Conservation (phyloP, 23 tunicate genomes). For the Diplosoma virens region DNA sequence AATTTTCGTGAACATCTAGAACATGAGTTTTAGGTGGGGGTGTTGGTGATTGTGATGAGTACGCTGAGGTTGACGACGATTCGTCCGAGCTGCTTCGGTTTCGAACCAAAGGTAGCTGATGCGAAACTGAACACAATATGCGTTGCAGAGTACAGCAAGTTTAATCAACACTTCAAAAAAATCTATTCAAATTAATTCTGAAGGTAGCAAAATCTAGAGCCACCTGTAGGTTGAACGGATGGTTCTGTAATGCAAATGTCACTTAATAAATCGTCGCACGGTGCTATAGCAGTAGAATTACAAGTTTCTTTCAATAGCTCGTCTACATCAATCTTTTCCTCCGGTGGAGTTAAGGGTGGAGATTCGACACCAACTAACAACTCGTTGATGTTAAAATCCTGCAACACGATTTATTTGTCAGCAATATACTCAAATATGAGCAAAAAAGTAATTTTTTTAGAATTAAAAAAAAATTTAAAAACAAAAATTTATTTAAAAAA, state of each 20-base stretch:
- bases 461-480: no score
- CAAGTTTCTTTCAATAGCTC: neutral
- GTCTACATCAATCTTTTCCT: neutral
- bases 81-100: constrained; percentile 9
- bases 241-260: neutral
- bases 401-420: no score
- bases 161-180: neutral
- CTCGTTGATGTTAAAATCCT: constrained; percentile 7
- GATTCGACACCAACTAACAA: constrained; percentile 1
- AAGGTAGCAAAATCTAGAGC: no score
- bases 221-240: no score
- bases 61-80: constrained; percentile 40
- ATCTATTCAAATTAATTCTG: no score
- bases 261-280: neutral
- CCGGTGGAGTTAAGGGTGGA: constrained; percentile 33
- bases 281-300: neutral
- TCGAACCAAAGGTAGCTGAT: neutral
- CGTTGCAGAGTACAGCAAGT: no score
- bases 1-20: neutral
- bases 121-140: neutral
- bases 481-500: no score
- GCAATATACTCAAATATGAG: no score
- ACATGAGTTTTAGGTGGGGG: constrained; percentile 24
- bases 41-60: constrained; percentile 47
- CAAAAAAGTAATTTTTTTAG: no score